A percentile compares a stretch with the other conserved stretches of the same genome.
Conservation (phyloP, 1,140 invertebrate genomes). For the Drosophila kohkoa region DNA sequence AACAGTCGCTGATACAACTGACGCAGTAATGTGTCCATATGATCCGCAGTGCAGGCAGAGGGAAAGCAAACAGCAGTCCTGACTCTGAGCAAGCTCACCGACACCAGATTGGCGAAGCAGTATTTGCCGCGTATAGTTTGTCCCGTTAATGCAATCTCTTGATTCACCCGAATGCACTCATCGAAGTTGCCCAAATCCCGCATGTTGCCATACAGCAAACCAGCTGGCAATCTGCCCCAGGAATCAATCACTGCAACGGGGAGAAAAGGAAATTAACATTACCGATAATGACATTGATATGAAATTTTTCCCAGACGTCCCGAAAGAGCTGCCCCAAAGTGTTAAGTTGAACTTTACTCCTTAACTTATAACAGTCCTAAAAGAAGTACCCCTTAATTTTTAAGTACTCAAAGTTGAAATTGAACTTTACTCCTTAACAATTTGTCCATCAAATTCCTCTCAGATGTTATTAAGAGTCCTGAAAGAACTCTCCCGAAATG, state of each 20-base stretch:
- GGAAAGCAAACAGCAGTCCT: slow-evolving; percentile 57
- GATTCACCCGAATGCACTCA: slow-evolving; percentile 52
- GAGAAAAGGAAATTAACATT: neutral
- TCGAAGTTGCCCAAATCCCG: slow-evolving; percentile 70
- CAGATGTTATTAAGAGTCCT: no score
- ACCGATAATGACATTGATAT: no score
- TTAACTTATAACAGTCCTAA: no score
- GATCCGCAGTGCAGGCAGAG: slow-evolving; percentile 35
- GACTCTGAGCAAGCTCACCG: neutral
- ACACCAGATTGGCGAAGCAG: slow-evolving; percentile 43
- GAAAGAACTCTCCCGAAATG: no score
- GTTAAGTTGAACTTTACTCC: no score
- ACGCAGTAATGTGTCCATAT: slow-evolving; percentile 45
- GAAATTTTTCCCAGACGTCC: no score
- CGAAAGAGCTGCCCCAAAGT: no score
- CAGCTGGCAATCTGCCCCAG: slow-evolving; percentile 66
- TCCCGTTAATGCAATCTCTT: neutral
- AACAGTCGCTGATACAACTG: slow-evolving; percentile 42
- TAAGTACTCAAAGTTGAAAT: no score
- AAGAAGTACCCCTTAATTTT: no score
- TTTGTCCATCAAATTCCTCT: no score
- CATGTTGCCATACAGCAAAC: slow-evolving; percentile 49
- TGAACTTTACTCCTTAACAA: no score
- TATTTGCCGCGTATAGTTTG: slow-evolving; percentile 55
- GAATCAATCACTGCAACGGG: slow-evolving; percentile 60